These are phyloP conservation scores for Florisuga fusca DNA, from an alignment of 2,797 vertebrate genomes.

Conservation along the genomic window DNA sequence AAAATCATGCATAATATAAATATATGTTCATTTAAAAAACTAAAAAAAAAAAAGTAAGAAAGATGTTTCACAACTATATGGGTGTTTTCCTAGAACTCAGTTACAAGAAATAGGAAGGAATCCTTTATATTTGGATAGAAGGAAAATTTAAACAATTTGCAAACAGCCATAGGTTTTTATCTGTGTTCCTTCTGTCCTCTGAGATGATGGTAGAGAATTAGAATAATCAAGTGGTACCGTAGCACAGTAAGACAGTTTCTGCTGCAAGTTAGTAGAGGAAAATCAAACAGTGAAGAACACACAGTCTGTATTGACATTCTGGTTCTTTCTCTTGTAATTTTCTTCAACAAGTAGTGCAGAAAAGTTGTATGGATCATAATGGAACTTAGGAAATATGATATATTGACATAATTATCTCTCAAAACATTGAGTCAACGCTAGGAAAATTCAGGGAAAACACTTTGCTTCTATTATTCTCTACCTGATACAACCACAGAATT, in stretches of 20 bases:
- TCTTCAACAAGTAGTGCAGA: not conserved
- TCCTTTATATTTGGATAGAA: not conserved
- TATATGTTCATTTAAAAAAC: not conserved
- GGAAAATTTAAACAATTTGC: not conserved
- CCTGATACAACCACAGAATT: not conserved
- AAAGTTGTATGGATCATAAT: not conserved
- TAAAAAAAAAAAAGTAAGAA: not conserved
- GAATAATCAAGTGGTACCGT: not conserved
- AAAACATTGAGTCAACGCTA: not conserved
- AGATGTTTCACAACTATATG: not conserved
- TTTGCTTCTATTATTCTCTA: not conserved
- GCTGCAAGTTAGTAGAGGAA: not conserved
- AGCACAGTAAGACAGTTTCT: not conserved
- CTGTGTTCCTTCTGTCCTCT: not conserved
- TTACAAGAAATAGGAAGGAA: not conserved
- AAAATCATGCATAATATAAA: not conserved
- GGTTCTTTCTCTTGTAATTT: not conserved
- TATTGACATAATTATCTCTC: not conserved
- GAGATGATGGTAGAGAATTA: not conserved
- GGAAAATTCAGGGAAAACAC: not conserved
- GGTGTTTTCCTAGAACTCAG: not conserved
- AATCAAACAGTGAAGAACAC: not conserved
- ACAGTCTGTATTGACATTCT: no score
- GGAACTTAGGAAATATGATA: not conserved
- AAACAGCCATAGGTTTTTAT: not conserved